phyloP scores from a whole-genome alignment of 2,888 invertebrate species.

The Trissoscelio sp. region DNA sequence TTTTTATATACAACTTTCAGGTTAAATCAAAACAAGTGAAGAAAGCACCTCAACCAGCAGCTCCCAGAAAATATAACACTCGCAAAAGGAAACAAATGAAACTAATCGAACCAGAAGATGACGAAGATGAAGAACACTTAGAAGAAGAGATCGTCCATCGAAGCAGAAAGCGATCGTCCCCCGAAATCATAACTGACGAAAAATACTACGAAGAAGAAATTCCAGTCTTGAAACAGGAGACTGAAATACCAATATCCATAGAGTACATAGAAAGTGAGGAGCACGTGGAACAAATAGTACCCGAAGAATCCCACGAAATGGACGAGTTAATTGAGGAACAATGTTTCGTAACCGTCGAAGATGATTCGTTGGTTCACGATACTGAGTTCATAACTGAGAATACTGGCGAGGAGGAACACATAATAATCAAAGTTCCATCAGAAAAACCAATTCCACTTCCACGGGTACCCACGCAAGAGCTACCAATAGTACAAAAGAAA shows the following conservation, averaged over 20 bases:
- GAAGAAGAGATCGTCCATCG: neutral
- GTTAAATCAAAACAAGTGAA: conserved; percentile 44
- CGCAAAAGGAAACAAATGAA: conserved; percentile 48
- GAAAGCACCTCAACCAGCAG: neutral
- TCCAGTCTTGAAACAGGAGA: conserved; percentile 49
- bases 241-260: conserved; percentile 48
- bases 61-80: conserved; percentile 54
- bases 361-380: conserved; percentile 9
- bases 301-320: conserved; percentile 43
- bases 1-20: conserved; percentile 20
- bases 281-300: conserved; percentile 39
- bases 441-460: conserved; percentile 40
- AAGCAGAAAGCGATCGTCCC: conserved; percentile 25
- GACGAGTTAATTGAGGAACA: conserved; percentile 51
- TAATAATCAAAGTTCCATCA: conserved; percentile 16
- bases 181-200: no score
- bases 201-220: conserved; percentile 45
- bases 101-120: conserved; percentile 19
- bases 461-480: conserved; percentile 48
- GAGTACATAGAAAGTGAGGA: conserved; percentile 51
- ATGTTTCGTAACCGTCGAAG: conserved; percentile 41
- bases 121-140: conserved; percentile 7
- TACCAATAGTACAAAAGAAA: conserved; percentile 51
- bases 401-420: conserved; percentile 17
- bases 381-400: conserved; percentile 38